Evolutionary conservation across 2,888 invertebrate species (phyloP).

Genomic region (Amphimallon solstitiale): DNA sequence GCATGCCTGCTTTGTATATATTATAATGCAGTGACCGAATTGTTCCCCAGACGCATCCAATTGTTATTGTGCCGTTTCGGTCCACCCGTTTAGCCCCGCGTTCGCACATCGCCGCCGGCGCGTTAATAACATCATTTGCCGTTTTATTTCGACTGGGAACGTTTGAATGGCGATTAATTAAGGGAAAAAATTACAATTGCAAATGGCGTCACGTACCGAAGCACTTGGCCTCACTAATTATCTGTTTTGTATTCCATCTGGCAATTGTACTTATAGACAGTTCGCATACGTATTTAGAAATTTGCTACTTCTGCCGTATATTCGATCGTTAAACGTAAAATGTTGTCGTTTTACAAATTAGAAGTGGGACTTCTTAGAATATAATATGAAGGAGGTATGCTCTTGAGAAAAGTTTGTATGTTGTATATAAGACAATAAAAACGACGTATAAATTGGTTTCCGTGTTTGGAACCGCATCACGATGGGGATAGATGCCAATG

Average conservation of each 20-base stretch:
- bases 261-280: background rate
- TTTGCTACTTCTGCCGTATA: no score
- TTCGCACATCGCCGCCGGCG: background rate
- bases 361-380: no score
- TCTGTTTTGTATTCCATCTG: slow-evolving; percentile 34
- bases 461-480: no score
- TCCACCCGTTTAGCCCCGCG: background rate
- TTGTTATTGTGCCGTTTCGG: background rate
- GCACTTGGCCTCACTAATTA: slow-evolving; percentile 29
- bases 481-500: no score
- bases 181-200: slow-evolving; percentile 32
- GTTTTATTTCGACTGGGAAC: slow-evolving; percentile 25
- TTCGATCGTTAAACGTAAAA: no score
- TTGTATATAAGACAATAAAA: no score
- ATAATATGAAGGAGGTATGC: no score
- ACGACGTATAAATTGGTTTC: no score
- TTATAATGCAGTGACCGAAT: background rate
- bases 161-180: slow-evolving; percentile 35
- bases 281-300: no score
- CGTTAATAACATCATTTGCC: slow-evolving; percentile 30
- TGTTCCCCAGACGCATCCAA: slow-evolving; percentile 14
- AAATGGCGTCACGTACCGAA: slow-evolving; percentile 28
- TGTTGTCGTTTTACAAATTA: no score
- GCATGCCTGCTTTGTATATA: background rate
- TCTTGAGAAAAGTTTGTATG: no score